Percentiles rank a stretch among this genome's conserved stretches.
Conservation (phyloP, 2,888 invertebrate species). For the Timandra comae region DNA sequence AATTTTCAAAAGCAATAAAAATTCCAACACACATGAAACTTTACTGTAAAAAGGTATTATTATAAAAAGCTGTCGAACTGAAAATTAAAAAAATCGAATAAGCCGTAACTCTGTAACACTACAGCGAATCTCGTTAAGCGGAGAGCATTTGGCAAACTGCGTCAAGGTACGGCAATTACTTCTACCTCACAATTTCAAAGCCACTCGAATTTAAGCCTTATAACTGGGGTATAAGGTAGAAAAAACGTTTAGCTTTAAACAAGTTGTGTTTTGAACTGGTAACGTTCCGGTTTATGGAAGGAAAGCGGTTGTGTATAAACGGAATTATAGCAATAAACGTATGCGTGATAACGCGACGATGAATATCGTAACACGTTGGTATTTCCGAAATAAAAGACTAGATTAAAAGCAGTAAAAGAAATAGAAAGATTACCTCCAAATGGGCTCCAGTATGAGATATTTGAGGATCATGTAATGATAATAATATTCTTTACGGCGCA, state of each 20-base stretch:
- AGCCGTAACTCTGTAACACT: constrained; percentile 22
- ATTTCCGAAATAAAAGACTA: constrained; percentile 6
- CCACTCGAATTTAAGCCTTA: constrained; percentile 12
- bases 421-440: no score
- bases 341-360: constrained; percentile 22
- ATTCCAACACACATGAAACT: constrained; percentile 2
- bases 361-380: constrained; percentile 12
- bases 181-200: constrained; percentile 24
- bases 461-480: neutral
- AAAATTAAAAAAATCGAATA: constrained; percentile 21
- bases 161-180: constrained; percentile 49
- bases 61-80: constrained; percentile 10
- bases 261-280: constrained; percentile 17
- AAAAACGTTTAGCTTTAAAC: constrained; percentile 1
- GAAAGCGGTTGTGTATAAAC: constrained; percentile 25
- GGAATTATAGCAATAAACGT: constrained; percentile 31
- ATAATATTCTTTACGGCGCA: no score
- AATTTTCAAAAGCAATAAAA: no score
- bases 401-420: constrained; percentile 1
- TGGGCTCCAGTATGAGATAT: no score
- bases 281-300: constrained; percentile 28
- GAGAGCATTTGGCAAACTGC: constrained; percentile 47
- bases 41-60: constrained; percentile 13
- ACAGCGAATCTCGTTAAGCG: constrained; percentile 37
- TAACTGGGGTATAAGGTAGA: constrained; percentile 6